Percentiles rank a stretch among this genome's conserved stretches.
Conservation (phyloP, 2,797 vertebrate species). For the Pseudochromis fuscus region DNA sequence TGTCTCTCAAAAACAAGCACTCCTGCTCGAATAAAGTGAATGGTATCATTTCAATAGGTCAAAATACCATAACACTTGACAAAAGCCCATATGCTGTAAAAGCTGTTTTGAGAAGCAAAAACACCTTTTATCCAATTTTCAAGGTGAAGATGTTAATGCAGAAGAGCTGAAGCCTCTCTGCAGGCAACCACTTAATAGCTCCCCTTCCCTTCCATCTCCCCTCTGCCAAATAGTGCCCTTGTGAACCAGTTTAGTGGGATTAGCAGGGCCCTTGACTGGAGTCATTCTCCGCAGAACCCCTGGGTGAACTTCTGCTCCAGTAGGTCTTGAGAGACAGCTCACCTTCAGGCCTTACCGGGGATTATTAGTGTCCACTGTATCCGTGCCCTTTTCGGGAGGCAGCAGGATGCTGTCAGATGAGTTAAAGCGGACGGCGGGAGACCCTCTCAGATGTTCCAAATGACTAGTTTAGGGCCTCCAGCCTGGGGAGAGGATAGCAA, state of each 20-base stretch:
- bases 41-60: slow-evolving; percentile 34
- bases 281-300: slow-evolving; percentile 48
- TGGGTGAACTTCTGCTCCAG: slow-evolving; percentile 54
- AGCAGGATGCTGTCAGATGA: slow-evolving; percentile 72
- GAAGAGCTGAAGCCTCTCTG: slow-evolving; percentile 20
- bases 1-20: slow-evolving; percentile 33
- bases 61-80: slow-evolving; percentile 39
- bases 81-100: slow-evolving; percentile 38
- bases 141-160: slow-evolving; percentile 57
- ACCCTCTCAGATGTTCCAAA: slow-evolving; percentile 60
- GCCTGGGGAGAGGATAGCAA: slow-evolving; percentile 48
- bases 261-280: slow-evolving; percentile 59
- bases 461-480: slow-evolving; percentile 51
- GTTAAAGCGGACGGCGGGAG: slow-evolving; percentile 55
- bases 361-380: slow-evolving; percentile 66
- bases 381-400: slow-evolving; percentile 71
- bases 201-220: neutral
- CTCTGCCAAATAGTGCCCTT: slow-evolving; percentile 37
- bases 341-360: slow-evolving; percentile 65
- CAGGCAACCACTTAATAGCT: slow-evolving; percentile 39
- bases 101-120: slow-evolving; percentile 37
- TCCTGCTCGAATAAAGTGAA: slow-evolving; percentile 5
- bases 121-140: slow-evolving; percentile 45
- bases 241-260: slow-evolving; percentile 60
- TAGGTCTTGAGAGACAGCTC: slow-evolving; percentile 62